Evolutionary conservation across 2,113 vertebrate genomes (phyloP).

Genomic region (Channa maculata): DNA sequence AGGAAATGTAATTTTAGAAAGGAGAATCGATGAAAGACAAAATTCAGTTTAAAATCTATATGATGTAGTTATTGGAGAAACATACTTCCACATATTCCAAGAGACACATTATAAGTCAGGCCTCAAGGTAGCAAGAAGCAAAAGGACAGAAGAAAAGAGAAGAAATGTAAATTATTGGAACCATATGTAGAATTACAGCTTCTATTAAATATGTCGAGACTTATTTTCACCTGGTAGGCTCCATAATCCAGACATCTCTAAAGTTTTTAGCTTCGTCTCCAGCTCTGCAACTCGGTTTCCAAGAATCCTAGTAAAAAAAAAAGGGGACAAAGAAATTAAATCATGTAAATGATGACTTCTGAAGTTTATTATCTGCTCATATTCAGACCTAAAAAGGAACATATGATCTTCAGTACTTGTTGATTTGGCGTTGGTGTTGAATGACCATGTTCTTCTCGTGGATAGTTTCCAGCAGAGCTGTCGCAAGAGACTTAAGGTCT

Average conservation of each 20-base stretch:
- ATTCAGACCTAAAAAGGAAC: background rate
- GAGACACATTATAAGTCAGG: slow-evolving; percentile 96
- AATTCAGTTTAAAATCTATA: slow-evolving; percentile 18
- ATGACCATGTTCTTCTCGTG: slow-evolving; percentile 98
- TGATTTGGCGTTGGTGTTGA: slow-evolving; percentile 97
- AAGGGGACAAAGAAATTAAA: background rate
- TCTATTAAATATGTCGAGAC: background rate
- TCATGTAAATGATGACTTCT: too few species aligned
- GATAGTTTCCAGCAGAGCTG: slow-evolving; percentile 95
- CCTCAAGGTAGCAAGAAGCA: slow-evolving; percentile 87
- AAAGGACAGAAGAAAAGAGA: slow-evolving; percentile 75
- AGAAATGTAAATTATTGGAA: slow-evolving; percentile 39
- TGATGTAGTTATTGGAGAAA: slow-evolving; percentile 61
- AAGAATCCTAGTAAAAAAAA: slow-evolving; percentile 86
- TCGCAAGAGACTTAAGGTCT: slow-evolving; percentile 97
- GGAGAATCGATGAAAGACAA: background rate
- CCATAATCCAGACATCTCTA: slow-evolving; percentile 97
- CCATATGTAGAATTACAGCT: background rate
- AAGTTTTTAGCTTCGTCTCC: slow-evolving; percentile 94
- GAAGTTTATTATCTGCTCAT: too few species aligned
- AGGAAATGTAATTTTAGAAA: background rate
- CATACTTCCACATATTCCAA: slow-evolving; percentile 95
- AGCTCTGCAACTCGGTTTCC: slow-evolving; percentile 94
- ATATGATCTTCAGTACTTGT: slow-evolving; percentile 83
- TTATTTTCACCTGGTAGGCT: slow-evolving; percentile 91